Conservation (phyloP, 2,888 invertebrate species). For the Agonopterix arenella region DNA sequence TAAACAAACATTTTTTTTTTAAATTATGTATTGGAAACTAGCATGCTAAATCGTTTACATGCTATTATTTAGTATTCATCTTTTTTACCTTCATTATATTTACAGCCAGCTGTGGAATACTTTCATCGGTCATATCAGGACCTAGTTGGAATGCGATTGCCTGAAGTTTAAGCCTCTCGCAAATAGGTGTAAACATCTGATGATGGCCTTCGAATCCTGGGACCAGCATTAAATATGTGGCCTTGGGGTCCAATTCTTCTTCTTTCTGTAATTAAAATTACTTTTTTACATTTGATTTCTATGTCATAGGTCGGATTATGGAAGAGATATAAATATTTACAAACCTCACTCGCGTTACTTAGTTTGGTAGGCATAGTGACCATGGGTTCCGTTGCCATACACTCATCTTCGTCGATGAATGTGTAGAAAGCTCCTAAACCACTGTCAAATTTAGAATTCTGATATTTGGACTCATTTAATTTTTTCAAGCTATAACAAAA, state of each 20-base stretch:
- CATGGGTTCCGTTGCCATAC: slow-evolving; percentile 29
- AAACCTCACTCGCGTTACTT: slow-evolving; percentile 24
- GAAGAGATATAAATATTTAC: neutral
- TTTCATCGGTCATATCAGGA: slow-evolving; percentile 31
- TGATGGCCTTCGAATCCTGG: slow-evolving; percentile 48
- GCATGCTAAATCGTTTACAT: too few species aligned
- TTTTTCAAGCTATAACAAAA: neutral
- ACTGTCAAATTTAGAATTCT: slow-evolving; percentile 12
- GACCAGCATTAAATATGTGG: slow-evolving; percentile 32
- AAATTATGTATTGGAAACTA: too few species aligned
- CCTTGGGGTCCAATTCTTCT: slow-evolving; percentile 25
- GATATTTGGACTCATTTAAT: neutral
- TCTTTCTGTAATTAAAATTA: slow-evolving; percentile 19
- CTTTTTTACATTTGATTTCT: too few species aligned
- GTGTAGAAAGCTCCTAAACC: slow-evolving; percentile 31
- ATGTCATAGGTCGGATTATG: too few species aligned
- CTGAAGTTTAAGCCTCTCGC: slow-evolving; percentile 36
- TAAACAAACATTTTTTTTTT: too few species aligned
- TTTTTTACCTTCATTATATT: slow-evolving; percentile 28
- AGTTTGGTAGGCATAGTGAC: slow-evolving; percentile 26
- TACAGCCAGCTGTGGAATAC: slow-evolving; percentile 31
- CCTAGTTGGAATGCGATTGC: slow-evolving; percentile 35
- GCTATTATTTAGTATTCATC: too few species aligned
- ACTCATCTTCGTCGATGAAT: slow-evolving; percentile 29
- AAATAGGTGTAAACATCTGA: slow-evolving; percentile 24